phyloP scores from a whole-genome alignment of 1,140 invertebrate species.

The Adelges cooleyi region DNA sequence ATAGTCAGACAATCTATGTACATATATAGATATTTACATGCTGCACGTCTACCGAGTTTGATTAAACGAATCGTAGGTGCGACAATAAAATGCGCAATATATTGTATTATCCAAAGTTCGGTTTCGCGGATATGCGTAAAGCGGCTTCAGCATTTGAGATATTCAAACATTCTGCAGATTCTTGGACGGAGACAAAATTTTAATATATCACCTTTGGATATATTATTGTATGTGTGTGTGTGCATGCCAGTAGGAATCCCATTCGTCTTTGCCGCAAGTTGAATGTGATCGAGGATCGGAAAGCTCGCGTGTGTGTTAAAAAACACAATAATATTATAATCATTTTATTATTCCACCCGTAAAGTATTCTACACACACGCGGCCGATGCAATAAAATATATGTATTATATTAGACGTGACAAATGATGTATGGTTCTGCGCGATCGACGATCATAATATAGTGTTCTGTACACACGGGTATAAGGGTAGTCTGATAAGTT shows the following conservation, averaged over 20 bases:
- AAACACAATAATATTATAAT: too few relatives aligned
- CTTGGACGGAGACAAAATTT: slow-evolving; percentile 17
- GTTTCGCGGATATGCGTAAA: not conserved
- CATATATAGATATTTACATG: not conserved
- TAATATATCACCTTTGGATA: slow-evolving; percentile 25
- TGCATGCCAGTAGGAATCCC: not conserved
- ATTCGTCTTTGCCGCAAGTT: not conserved
- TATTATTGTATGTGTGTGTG: slow-evolving; percentile 5
- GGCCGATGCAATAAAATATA: too few relatives aligned
- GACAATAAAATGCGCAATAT: slow-evolving; percentile 27
- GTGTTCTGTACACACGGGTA: too few relatives aligned
- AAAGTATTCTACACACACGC: too few relatives aligned
- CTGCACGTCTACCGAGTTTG: not conserved
- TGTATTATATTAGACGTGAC: too few relatives aligned
- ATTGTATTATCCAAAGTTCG: slow-evolving; percentile 23
- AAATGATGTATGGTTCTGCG: too few relatives aligned
- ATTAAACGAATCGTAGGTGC: slow-evolving; percentile 6
- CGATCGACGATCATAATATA: too few relatives aligned
- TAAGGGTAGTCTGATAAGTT: too few relatives aligned
- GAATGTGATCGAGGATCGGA: too few relatives aligned
- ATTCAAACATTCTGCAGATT: slow-evolving; percentile 27
- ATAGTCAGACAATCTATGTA: not conserved
- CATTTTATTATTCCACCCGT: too few relatives aligned
- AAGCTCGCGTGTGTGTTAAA: too few relatives aligned
- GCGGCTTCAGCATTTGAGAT: not conserved